A percentile compares a stretch with the other conserved stretches of the same genome.
These are phyloP conservation scores for Megaptera novaeangliae DNA, from an alignment of 2,113 vertebrate species.

Conservation along the genomic window DNA sequence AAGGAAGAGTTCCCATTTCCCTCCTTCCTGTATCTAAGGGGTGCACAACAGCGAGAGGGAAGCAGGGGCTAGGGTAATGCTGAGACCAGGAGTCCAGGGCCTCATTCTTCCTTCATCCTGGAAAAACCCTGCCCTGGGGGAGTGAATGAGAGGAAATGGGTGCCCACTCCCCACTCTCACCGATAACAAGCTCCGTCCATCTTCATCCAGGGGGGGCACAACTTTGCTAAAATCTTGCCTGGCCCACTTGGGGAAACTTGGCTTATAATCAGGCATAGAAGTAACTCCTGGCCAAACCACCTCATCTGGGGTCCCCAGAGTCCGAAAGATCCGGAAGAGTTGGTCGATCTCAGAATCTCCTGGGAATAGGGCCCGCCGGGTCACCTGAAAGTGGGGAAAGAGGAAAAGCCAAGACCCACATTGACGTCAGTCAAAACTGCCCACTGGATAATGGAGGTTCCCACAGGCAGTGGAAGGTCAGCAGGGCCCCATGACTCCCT, in stretches of 20 bases:
- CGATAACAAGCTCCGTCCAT: constrained; percentile 90
- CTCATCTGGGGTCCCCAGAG: constrained; percentile 94
- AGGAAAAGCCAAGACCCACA: constrained; percentile 30
- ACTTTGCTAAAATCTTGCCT: constrained; percentile 93
- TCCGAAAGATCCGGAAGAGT: constrained; percentile 95
- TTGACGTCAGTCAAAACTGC: constrained; percentile 29
- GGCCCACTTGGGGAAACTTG: constrained; percentile 95
- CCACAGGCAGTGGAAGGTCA: constrained; percentile 71
- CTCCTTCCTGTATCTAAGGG: constrained; percentile 17
- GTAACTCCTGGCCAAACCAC: constrained; percentile 92
- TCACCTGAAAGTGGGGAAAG: constrained; percentile 81
- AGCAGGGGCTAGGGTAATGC: neutral
- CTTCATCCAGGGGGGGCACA: constrained; percentile 91
- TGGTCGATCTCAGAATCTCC: constrained; percentile 97
- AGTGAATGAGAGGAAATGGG: neutral
- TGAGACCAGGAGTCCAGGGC: neutral
- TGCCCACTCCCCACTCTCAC: constrained; percentile 79
- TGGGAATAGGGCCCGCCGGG: constrained; percentile 91
- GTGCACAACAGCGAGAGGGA: neutral
- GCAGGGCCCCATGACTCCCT: constrained; percentile 73
- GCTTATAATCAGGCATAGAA: constrained; percentile 95
- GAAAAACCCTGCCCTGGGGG: neutral
- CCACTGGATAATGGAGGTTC: constrained; percentile 34
- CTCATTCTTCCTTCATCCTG: neutral
- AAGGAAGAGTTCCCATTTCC: constrained; percentile 4